Base-by-base conservation (phyloP, 53 echinoderm and acorn worm species). In the Luidia sarsii region DNA sequence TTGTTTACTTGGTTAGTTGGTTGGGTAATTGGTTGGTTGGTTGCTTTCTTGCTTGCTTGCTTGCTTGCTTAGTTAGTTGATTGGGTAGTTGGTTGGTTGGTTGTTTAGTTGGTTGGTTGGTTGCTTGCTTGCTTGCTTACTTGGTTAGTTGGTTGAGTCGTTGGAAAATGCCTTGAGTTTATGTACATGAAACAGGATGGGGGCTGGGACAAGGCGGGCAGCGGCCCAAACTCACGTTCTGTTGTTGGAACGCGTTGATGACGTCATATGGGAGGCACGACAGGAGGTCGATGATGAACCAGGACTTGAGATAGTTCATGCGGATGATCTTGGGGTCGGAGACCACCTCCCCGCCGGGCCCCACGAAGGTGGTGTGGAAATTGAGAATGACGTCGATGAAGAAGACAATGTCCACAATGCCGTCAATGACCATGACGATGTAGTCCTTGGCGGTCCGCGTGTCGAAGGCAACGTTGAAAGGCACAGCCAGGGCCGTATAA, bases 191-290 rank as follows among this genome's bases (percentile, higher is more conserved):
- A n/a, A n/a, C n/a, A n/a, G n/a, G n/a, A n/a, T n/a, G n/a, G n/a
- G n/a, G n/a, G n/a, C n/a, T n/a, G n/a, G n/a, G n/a, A n/a, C n/a
- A n/a, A n/a, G n/a, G n/a, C n/a, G n/a, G n/a, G n/a, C n/a, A n/a
- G n/a, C n/a, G n/a, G n/a, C n/a, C 20, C 4, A 50, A 56, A 90
- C 96, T 93, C 68, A 96, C 97, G 61, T 93, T 83, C 52, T 77
- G 74, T 27, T 77, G 82, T 54, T 99, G 91, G 70, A 99, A 99
- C 80, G 99, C 99, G 72, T 99, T 99, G 68, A 99, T 99, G 91
- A 99, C 99, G 85, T 99, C 99, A 91, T 99, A 99, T 15, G 99
- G 99, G 65, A 99, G 94, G 89, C 99, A 99, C 81, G 99, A 99
- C 57, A 99, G 87, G 65, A 99, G 86, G 48, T 99, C 99, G 37